Evolutionary conservation across 2,888 invertebrate genomes (phyloP), one percentile per base, ranked within the genome.

Genomic region (Thyatira batis): DNA sequence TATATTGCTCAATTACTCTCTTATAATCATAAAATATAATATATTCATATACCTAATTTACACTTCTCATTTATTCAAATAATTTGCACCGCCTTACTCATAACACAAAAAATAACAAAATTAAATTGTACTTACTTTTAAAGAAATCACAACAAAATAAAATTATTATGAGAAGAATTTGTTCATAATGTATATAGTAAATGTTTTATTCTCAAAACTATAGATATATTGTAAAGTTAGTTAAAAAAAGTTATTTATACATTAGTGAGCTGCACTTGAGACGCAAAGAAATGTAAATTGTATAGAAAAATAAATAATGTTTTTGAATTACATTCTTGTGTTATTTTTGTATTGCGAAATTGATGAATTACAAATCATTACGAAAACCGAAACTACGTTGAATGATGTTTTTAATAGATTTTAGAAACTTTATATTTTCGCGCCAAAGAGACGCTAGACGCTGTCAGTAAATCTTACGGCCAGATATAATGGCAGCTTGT

Each of bases 251-350:
- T 71, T 78, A 80, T 78, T 73, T 78, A 80, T 77, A 82, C 74
- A 66, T 69, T 77, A 73, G 70, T 64, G 76, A 76, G 81, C 81
- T 82, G 83, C 87, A 86, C 79, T 74, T 72, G 74, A 77, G 71
- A 78, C 76, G 84, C 82, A 76, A 73, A 60, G 67, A 65, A 69
- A 79, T 87, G 86, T 88, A 85, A 81, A 86, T 87, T 88, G 82
- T 88, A 88, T 84, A 85, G 83, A 84, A 27, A 5, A 88, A 88
- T 87, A 87, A 89, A 89, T 69, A 73, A 83, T 85, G 84, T 85
- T 86, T 87, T 87, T 84, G 75, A 84, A 76, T 73, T 39, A 39
- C 39, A 0, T 67, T 63, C 57, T 57, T 60, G 71, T 75, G 61
- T 77, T 71, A 73, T 76, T 80, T 78, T 68, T 70, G 6, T n/a